Base-by-base conservation (phyloP, 2,113 vertebrate genomes). In the Antechinus flavipes region DNA sequence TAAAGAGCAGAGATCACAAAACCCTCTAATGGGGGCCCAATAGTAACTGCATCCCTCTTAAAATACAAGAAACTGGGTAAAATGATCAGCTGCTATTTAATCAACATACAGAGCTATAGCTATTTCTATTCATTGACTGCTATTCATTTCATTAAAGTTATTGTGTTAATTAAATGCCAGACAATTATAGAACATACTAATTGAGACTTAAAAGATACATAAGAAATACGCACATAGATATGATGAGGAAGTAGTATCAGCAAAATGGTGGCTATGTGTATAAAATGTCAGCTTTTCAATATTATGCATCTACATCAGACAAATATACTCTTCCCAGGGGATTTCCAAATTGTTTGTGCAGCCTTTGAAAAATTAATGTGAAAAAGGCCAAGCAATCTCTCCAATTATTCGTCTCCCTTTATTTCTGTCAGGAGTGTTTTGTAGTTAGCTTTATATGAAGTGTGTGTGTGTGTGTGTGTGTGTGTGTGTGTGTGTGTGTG, bases 81-180 rank as follows among this genome's bases (percentile, higher is more conserved):
- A 94, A 95, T 95, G 53, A 54, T 35, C 89, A 90, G 89, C 49
- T 52, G 11, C 9, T 93, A 53, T 68, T 94, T 91, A 90, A 94
- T 61, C 97, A 94, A 26, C 92, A 84, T 54, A 92, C 58, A 76
- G 76, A 76, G 94, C 12, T 92, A 76, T 90, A 95, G 35, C 30
- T 94, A 84, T 89, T 95, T 95, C 94, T 95, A 91, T 76, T 96
- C 94, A 91, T 95, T 91, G 26, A 96, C 35, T 96, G 35, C 35
- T 95, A 61, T 95, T 96, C 61, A 95, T 97, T 98, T 97, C 97
- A 5, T 93, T 97, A 94, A 97, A 91, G 93, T 98, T 98, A 97
- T 97, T 98, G 95, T 96, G 49, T 95, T 98, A 97, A 95, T 98
- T 97, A 97, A 98, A 95, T 97, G 94, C 89, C 96, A 97, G 95